Evolutionary conservation across 2,113 vertebrate genomes (phyloP).

Genomic region (Channa argus): DNA sequence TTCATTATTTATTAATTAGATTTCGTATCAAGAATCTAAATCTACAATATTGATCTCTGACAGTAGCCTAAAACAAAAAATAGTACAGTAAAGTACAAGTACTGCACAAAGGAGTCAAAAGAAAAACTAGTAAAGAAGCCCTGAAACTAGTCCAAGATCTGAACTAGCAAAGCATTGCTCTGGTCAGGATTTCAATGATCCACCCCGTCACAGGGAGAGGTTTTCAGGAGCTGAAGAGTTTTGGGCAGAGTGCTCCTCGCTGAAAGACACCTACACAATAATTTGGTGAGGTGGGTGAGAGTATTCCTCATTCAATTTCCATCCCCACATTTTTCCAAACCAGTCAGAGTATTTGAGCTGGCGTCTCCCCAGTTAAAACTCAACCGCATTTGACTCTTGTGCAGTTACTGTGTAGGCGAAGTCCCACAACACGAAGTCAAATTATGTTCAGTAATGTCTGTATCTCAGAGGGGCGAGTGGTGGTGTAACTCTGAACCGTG

Average conservation of each 20-base stretch:
- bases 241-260: conserved; percentile 6
- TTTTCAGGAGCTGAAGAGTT: neutral
- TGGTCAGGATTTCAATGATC: no score
- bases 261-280: conserved; percentile 37
- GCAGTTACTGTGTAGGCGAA: neutral
- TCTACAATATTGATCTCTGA: no score
- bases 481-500: neutral
- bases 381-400: conserved; percentile 7
- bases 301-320: conserved; percentile 48
- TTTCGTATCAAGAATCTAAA: no score
- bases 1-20: no score
- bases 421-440: neutral
- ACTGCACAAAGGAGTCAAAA: no score
- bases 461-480: neutral
- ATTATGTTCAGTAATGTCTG: neutral
- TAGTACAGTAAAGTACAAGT: no score
- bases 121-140: no score
- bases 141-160: no score
- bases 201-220: no score
- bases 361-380: neutral
- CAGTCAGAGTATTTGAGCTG: conserved; percentile 1
- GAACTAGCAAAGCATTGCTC: no score
- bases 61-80: no score
- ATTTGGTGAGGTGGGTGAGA: neutral
- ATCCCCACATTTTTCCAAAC: conserved; percentile 57